These are phyloP conservation scores for Caenorhabditis becei DNA, from an alignment of 2,888 invertebrate species.

Conservation along the genomic window DNA sequence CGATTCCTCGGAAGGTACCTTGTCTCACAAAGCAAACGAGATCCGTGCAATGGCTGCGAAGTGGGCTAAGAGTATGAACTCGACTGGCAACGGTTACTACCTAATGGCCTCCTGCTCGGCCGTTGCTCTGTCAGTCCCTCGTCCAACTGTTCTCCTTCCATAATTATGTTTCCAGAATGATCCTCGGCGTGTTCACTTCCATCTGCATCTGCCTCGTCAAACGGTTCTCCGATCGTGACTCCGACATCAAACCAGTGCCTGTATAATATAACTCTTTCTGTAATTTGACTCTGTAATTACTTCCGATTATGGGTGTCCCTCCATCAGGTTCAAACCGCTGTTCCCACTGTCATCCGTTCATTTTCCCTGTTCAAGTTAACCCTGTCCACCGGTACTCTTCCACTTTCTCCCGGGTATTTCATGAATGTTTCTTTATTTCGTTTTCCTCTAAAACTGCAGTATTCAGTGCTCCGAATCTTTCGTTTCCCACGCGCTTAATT, in stretches of 20 bases:
- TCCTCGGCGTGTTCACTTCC: conserved; percentile 45
- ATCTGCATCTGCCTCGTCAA: conserved; percentile 41
- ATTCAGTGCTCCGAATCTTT: background rate
- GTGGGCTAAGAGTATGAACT: conserved; percentile 41
- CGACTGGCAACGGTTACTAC: conserved; percentile 37
- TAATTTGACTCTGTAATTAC: conserved; percentile 14
- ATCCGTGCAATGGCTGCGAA: conserved; percentile 41
- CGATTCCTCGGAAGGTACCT: conserved; percentile 4
- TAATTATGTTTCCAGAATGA: conserved; percentile 35
- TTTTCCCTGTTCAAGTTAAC: conserved; percentile 12
- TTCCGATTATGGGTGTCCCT: conserved; percentile 9
- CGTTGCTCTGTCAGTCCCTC: conserved; percentile 31
- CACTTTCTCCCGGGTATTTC: conserved; percentile 18
- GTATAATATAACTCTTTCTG: conserved; percentile 29
- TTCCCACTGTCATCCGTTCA: conserved; percentile 14
- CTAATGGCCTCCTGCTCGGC: conserved; percentile 40
- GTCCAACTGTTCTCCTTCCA: background rate
- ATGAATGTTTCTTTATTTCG: conserved; percentile 7
- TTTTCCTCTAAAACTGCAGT: background rate
- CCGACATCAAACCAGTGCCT: conserved; percentile 30
- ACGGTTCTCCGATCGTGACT: background rate
- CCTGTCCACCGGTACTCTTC: conserved; percentile 25
- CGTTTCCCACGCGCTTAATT: conserved; percentile 10
- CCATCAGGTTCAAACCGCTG: conserved; percentile 19
- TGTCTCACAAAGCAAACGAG: conserved; percentile 24